These are phyloP conservation scores for Pachycephus smyrnensis DNA, from an alignment of 2,888 invertebrate species.

Conservation along the genomic window DNA sequence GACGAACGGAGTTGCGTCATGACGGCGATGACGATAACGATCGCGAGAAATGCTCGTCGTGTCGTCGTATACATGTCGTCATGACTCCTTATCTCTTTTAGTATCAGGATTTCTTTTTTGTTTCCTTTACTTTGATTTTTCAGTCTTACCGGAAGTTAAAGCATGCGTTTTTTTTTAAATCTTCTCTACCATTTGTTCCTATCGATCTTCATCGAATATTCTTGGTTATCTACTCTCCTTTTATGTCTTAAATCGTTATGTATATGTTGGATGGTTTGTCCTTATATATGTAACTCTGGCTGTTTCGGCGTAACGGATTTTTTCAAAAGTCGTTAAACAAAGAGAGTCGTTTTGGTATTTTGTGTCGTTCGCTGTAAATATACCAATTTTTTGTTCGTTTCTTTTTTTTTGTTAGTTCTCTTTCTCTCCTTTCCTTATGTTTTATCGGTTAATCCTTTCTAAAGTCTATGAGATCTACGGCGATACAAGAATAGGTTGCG, in stretches of 20 bases:
- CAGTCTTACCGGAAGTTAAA: constrained; percentile 50
- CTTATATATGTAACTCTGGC: background rate
- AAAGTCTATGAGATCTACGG: constrained; percentile 9
- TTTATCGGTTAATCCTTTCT: background rate
- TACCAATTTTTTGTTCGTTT: background rate
- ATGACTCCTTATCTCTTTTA: constrained; percentile 10
- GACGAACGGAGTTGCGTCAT: constrained; percentile 9
- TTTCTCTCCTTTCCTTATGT: background rate
- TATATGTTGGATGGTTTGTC: background rate
- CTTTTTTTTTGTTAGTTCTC: background rate
- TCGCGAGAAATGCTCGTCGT: background rate
- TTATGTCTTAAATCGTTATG: background rate
- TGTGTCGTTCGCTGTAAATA: background rate
- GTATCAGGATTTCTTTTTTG: constrained; percentile 14
- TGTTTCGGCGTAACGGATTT: background rate
- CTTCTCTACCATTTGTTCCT: background rate
- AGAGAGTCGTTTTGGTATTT: background rate
- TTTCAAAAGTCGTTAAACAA: background rate
- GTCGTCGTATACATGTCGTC: background rate
- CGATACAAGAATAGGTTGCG: constrained; percentile 30
- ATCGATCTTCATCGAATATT: background rate
- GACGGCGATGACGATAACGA: background rate
- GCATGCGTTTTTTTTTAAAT: constrained; percentile 27
- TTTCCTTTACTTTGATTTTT: constrained; percentile 48
- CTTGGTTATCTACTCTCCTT: background rate